phyloP scores from a whole-genome alignment of 2,113 vertebrate species.

The Bufo gargarizans region DNA sequence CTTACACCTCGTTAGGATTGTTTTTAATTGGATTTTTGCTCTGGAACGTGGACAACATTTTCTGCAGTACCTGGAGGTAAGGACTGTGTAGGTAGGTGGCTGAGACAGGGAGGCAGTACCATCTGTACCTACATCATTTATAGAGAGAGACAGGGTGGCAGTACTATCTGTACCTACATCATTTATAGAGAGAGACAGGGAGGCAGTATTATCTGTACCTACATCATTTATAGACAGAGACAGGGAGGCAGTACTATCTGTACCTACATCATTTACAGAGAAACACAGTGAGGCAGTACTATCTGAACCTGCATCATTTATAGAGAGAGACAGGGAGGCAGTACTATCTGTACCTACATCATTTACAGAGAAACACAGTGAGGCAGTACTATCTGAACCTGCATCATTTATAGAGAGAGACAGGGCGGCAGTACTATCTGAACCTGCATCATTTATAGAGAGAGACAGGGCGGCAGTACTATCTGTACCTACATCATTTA shows the following conservation, averaged over 20 bases:
- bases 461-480: too few species aligned
- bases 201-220: too few species aligned
- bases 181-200: too few species aligned
- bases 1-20: conserved; percentile 88
- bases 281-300: neutral
- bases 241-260: neutral
- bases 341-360: neutral
- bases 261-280: neutral
- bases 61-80: conserved; percentile 92
- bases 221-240: too few species aligned
- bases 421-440: too few species aligned
- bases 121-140: too few species aligned
- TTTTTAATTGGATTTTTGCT: conserved; percentile 94
- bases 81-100: neutral
- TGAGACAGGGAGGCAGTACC: too few species aligned
- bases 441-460: too few species aligned
- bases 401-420: neutral
- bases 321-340: neutral
- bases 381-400: neutral
- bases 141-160: too few species aligned
- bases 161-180: too few species aligned
- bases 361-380: neutral
- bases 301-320: neutral
- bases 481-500: too few species aligned
- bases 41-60: conserved; percentile 97